Evolutionary conservation across 2,113 vertebrate species (phyloP), one percentile per base, ranked within the genome.

Genomic region (Eulemur macaco): DNA sequence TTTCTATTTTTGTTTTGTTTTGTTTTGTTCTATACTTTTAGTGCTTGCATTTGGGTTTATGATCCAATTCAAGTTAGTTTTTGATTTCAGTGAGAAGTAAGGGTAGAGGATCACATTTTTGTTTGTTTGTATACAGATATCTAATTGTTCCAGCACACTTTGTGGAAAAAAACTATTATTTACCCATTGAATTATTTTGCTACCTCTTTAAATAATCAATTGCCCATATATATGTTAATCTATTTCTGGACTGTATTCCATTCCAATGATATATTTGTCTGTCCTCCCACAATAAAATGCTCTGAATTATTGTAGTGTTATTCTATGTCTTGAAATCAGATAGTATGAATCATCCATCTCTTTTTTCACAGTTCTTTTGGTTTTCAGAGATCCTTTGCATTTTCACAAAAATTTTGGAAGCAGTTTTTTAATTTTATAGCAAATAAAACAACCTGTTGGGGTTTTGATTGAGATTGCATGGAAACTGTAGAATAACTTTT

Each of bases 331-430:
- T 87, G 6, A 87, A 47, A 64, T 29, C 23, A 39, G 3, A 5
- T 15, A 54, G 5, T 60, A 23, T 25, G 50, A 81, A 15, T 86
- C 52, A 58, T 50, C 0, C 60, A 20, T 56, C 11, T 47, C 73
- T 45, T 12, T 73, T 82, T 90, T 86, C 56, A 69, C 54, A 82
- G 29, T 45, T 52, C n/a, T 66, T 82, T 92, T 86, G 42, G 10
- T 0, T 85, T 4, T 52, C 42, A 86, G 50, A 82, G 13, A 86
- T 52, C 5, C 15, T 68, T 21, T 63, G 29, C 1, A 31, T 86
- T 93, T 93, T 68, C 50, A 90, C 42, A 73, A 54, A 80, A 68
- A n/a, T 60, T 85, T 91, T 89, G 52, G 66, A 92, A 74, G 8
- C 8, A 73, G 1, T 27, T 29, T 5, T 3, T 78, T 34, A 80